Evolutionary conservation across 2,888 invertebrate genomes (phyloP).

Genomic region (Elysia crispata): DNA sequence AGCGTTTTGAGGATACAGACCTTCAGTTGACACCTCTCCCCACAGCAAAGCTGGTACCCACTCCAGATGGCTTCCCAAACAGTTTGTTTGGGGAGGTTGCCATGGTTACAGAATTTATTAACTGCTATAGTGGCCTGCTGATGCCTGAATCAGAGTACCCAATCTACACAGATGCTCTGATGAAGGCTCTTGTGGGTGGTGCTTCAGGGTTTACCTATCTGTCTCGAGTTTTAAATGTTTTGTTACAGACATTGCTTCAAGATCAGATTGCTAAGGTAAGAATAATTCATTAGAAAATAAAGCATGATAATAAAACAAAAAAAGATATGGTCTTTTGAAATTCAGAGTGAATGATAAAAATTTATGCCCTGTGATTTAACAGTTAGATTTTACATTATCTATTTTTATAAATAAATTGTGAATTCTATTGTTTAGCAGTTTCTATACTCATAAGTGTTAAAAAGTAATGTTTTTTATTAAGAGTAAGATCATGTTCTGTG

Average conservation of each 20-base stretch:
- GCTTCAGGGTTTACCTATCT: conserved; percentile 70
- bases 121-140: conserved; percentile 73
- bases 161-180: conserved; percentile 71
- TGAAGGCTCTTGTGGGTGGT: conserved; percentile 70
- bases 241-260: conserved; percentile 75
- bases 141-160: conserved; percentile 74
- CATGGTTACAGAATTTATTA: conserved; percentile 77
- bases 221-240: conserved; percentile 66
- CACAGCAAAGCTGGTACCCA: conserved; percentile 70
- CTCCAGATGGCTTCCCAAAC: conserved; percentile 76
- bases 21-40: conserved; percentile 71
- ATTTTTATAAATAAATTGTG: no score
- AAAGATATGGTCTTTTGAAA: no score
- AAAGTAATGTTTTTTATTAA: background rate
- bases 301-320: no score
- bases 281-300: no score
- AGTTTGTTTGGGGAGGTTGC: conserved; percentile 77
- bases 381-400: no score
- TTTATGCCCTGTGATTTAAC: no score
- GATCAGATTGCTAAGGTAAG: conserved; percentile 75
- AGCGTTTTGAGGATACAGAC: conserved; percentile 72
- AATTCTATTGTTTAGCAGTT: no score
- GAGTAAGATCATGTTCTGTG: no score
- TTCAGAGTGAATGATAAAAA: no score
- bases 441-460: no score